phyloP scores from a whole-genome alignment of 2,797 vertebrate genomes.

The Lerista edwardsae region DNA sequence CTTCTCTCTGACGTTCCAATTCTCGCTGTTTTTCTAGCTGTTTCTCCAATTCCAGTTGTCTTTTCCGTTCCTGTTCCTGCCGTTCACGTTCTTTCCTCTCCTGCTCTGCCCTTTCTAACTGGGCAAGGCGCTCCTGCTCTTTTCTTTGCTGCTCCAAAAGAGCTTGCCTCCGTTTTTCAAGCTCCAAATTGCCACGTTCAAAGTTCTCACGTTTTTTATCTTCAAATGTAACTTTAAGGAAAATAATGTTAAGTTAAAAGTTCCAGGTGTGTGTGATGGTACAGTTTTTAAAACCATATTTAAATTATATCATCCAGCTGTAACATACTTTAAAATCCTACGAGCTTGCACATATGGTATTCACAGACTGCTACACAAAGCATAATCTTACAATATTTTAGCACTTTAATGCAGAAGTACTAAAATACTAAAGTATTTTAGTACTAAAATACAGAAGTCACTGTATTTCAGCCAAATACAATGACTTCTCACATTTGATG shows the following conservation, averaged over 20 bases:
- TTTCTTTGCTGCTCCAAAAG: constrained; percentile 95
- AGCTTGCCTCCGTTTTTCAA: constrained; percentile 93
- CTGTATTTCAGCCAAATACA: too few species aligned
- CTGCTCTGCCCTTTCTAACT: constrained; percentile 91
- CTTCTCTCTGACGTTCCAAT: constrained; percentile 91
- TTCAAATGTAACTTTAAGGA: constrained; percentile 89
- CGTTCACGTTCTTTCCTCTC: constrained; percentile 93
- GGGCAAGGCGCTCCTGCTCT: constrained; percentile 92
- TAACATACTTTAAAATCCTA: not conserved
- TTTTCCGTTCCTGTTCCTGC: constrained; percentile 90
- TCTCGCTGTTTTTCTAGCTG: constrained; percentile 94
- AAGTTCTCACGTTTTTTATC: constrained; percentile 99
- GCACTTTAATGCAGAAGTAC: too few species aligned
- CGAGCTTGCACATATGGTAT: not conserved
- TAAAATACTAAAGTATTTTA: too few species aligned
- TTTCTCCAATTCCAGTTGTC: constrained; percentile 93
- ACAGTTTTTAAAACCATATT: not conserved
- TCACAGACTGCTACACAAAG: not conserved
- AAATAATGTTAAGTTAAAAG: not conserved
- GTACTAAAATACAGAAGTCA: too few species aligned
- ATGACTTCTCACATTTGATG: not conserved
- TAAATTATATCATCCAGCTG: not conserved
- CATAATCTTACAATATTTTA: not conserved
- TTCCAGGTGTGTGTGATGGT: not conserved
- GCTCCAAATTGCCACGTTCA: constrained; percentile 94